Percentiles rank a stretch among this genome's conserved stretches.
phyloP scores from a whole-genome alignment of 1,140 invertebrate species.

The Drosophila melanogaster region DNA sequence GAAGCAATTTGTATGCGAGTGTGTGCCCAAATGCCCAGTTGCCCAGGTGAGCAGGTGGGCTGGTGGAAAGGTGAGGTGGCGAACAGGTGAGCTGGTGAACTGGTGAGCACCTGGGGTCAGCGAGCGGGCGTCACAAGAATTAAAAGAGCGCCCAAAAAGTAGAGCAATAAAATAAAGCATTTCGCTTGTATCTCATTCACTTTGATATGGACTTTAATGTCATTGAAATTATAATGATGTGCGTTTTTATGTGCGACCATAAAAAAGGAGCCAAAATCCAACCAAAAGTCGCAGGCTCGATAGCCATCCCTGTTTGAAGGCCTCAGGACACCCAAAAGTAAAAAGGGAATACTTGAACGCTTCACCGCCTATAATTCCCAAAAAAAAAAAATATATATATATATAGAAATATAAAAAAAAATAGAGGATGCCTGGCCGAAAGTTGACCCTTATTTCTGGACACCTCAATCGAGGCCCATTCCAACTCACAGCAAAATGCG shows the following conservation, averaged over 20 bases:
- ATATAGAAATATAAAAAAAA: neutral
- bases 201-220: constrained; percentile 81
- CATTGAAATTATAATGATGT: constrained; percentile 83
- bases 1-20: constrained; percentile 47
- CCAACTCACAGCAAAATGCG: constrained; percentile 2
- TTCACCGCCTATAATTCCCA: constrained; percentile 18
- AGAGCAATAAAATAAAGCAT: constrained; percentile 69
- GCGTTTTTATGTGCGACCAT: constrained; percentile 70
- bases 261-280: constrained; percentile 29
- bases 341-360: constrained; percentile 13
- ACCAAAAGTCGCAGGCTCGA: neutral
- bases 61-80: constrained; percentile 1
- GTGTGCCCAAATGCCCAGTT: neutral
- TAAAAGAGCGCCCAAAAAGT: constrained; percentile 52
- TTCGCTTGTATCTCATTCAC: constrained; percentile 71
- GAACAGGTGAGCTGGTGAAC: constrained; percentile 3
- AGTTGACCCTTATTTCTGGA: constrained; percentile 25
- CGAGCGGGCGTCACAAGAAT: constrained; percentile 54
- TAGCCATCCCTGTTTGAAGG: constrained; percentile 3
- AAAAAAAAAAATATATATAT: neutral
- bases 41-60: constrained; percentile 11
- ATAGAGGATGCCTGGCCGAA: neutral
- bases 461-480: constrained; percentile 17
- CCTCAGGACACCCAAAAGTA: neutral
- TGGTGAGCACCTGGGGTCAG: constrained; percentile 34